Evolutionary conservation across 1,140 invertebrate genomes (phyloP), one percentile per base, ranked within the genome.

Genomic region (Pissodes strobi): DNA sequence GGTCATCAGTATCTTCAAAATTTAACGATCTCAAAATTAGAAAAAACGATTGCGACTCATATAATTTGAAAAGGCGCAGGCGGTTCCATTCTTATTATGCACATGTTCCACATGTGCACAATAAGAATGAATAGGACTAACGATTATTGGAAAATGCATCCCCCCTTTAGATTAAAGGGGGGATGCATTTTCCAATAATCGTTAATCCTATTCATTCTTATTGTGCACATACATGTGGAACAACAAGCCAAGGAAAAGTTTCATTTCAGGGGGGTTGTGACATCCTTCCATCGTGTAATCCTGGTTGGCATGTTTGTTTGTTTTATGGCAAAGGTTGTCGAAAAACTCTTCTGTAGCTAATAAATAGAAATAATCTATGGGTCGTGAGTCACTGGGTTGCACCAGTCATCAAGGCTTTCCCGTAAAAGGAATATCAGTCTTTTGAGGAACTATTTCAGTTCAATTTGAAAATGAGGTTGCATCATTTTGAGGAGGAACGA

Each of bases 141-240:
- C n/a, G n/a, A n/a, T n/a, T n/a, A n/a, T n/a, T n/a, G n/a, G n/a
- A n/a, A n/a, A n/a, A n/a, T n/a, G n/a, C n/a, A n/a, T n/a, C n/a
- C n/a, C n/a, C n/a, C n/a, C n/a, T n/a, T n/a, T n/a, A n/a, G n/a
- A n/a, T n/a, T n/a, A n/a, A n/a, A n/a, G n/a, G n/a, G n/a, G n/a
- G n/a, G n/a, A 22, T 62, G 25, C 46, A 48, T 62, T 15, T 51
- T 51, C 49, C 45, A 60, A 17, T 66, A 66, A 37, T 66, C 38
- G 17, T 64, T 56, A 1, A 64, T 46, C 13, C 51, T 52, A 18
- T 62, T 62, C 10, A 62, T 1, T 23, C 18, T 21, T 22, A 62
- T 62, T 13, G 37, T 62, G 1, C 37, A n/a, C n/a, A n/a, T n/a
- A 13, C 46, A 62, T 53, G 39, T 62, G 59, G 53, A 64, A 64